Evolutionary conservation across 2,113 vertebrate genomes (phyloP), one percentile per base, ranked within the genome.

Genomic region (Hystrix brachyura): DNA sequence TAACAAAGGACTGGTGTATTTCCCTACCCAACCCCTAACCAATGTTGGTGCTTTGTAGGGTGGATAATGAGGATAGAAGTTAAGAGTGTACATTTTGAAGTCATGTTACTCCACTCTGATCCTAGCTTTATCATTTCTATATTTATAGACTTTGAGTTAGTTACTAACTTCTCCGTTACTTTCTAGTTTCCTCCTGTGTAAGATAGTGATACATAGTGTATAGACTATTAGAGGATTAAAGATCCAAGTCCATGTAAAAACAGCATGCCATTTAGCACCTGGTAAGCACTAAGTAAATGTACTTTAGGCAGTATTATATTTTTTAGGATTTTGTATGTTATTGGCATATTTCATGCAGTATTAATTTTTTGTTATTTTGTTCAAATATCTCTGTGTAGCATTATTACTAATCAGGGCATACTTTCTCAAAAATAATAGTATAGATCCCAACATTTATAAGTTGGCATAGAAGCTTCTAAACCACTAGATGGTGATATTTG

Each of bases 401-500:
- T 92, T 95, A 55, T 76, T 90, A 18, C n/a, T 80, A 72, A 71
- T 13, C 74, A 59, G 18, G 5, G n/a, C 62, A 55, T 80, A 76
- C 53, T 29, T 80, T 78, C 4, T 59, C 5, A 59, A 64, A 62
- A 76, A 29, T 80, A 46, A 18, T 15, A 8, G 1, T 21, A 9
- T 84, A 59, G 21, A 27, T 93, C 11, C 15, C 19, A 82, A 38
- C n/a, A 87, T 90, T 80, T 10, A 23, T 71, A 85, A 76, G 7
- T 60, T 96, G 51, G 7, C 32, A 65, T 93, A 69, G 92, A 91
- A 93, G 53, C 19, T 97, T 97, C 87, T 85, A 84, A 76, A 0
- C 96, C 97, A 97, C 97, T 97, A 97, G 97, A 67, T 97, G 97
- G 97, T 85, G 94, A 29, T 94, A 92, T 87, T 95, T 91, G 79